These are phyloP conservation scores for Oryzias sinensis DNA, from an alignment of 2,797 vertebrate species.

Conservation along the genomic window DNA sequence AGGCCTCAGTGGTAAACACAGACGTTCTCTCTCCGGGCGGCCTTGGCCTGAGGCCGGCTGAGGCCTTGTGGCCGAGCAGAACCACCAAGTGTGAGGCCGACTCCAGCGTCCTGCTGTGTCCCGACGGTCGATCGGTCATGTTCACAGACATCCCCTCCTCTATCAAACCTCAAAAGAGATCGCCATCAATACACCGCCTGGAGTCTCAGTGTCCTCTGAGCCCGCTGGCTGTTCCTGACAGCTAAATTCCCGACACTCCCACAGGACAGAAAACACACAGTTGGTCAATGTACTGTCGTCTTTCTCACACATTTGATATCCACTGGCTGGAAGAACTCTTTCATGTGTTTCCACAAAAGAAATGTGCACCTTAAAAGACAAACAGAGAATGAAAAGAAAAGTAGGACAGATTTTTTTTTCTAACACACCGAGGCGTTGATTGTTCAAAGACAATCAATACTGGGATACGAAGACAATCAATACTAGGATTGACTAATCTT, in stretches of 20 bases:
- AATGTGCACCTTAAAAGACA: slow-evolving; percentile 54
- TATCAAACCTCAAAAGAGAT: slow-evolving; percentile 67
- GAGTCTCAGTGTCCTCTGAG: slow-evolving; percentile 69
- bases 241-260: slow-evolving; percentile 27
- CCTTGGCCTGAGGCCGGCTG: slow-evolving; percentile 70
- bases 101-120: slow-evolving; percentile 90
- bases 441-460: slow-evolving; percentile 60
- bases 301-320: slow-evolving; percentile 24
- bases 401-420: not conserved
- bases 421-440: slow-evolving; percentile 41
- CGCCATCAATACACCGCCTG: slow-evolving; percentile 75
- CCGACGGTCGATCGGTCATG: slow-evolving; percentile 74
- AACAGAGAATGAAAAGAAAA: slow-evolving; percentile 28
- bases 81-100: slow-evolving; percentile 97
- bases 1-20: slow-evolving; percentile 67
- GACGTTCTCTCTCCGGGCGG: slow-evolving; percentile 75
- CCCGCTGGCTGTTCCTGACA: slow-evolving; percentile 60
- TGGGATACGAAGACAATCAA: slow-evolving; percentile 52
- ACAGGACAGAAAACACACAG: slow-evolving; percentile 7
- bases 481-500: slow-evolving; percentile 57
- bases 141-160: slow-evolving; percentile 64
- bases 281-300: slow-evolving; percentile 13
- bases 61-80: slow-evolving; percentile 82
- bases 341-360: slow-evolving; percentile 24
- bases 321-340: slow-evolving; percentile 18